Evolutionary conservation across 2,888 invertebrate species (phyloP), one percentile per base, ranked within the genome.

Genomic region (Dasysyrphus albostriatus): DNA sequence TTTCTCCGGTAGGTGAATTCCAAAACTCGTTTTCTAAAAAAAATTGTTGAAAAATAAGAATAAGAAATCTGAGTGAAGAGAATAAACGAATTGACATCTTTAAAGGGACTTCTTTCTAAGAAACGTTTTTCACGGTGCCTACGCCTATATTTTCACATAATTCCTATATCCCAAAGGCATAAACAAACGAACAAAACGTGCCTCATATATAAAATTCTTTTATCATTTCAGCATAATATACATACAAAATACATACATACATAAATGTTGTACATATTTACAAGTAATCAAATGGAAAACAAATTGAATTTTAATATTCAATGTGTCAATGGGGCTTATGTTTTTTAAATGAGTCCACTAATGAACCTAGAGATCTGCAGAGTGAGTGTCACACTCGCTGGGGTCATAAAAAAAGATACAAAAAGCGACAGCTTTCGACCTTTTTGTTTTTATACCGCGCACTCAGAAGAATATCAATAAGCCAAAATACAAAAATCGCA

Each of bases 271-370:
- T 65, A 34, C 5, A 32, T 19, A 42, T 56, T 39, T 39, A 9
- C 69, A 51, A 37, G 54, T 39, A 70, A 54, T 47, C 29, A 58
- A 69, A 67, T 51, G 67, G 34, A 39, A 73, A 75, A 69, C 70
- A 79, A 83, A 83, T 83, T 83, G 83, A 79, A 83, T 83, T 83
- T 83, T 79, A 83, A 83, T 83, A 83, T 78, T 79, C 83, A 59
- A 83, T 83, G 83, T 67, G 67, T 79, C 83, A 70, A 74, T 61
- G 61, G 56, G 39, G 74, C 69, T 74, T 83, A 83, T 83, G 67
- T 79, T 61, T 79, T 79, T 78, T 74, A 47, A 69, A 83, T 74
- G 78, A 69, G 56, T 73, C 65, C 83, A 61, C 74, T 69, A 75
- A 80, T 74, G 67, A 61, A 74, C 80, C 74, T 73, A 39, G 24